These are phyloP conservation scores for Cordilura impudica DNA, from an alignment of 2,888 invertebrate species.

Conservation along the genomic window DNA sequence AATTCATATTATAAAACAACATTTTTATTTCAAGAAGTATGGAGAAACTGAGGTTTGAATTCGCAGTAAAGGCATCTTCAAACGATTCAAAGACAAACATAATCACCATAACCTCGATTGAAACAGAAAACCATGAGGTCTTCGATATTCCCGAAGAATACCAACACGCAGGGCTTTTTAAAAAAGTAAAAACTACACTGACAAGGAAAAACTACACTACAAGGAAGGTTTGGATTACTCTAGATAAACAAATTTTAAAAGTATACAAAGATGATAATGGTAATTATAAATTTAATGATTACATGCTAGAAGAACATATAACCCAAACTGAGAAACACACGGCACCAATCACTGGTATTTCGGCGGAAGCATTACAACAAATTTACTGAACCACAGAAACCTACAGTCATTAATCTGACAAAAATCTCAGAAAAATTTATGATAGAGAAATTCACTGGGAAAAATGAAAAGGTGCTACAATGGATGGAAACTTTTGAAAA, in stretches of 20 bases:
- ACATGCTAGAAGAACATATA: slow-evolving; percentile 24
- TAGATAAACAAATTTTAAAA: slow-evolving; percentile 12
- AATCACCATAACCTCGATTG: slow-evolving; percentile 47
- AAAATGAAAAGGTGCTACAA: slow-evolving; percentile 32
- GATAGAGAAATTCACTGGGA: slow-evolving; percentile 27
- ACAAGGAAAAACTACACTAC: slow-evolving; percentile 29
- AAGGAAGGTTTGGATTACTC: slow-evolving; percentile 39
- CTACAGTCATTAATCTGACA: slow-evolving; percentile 22
- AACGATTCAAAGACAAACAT: slow-evolving; percentile 33
- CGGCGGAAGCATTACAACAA: slow-evolving; percentile 19
- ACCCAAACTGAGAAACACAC: background rate
- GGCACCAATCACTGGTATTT: slow-evolving; percentile 14
- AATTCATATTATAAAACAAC: slow-evolving; percentile 23
- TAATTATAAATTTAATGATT: slow-evolving; percentile 16
- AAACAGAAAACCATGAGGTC: too few species aligned
- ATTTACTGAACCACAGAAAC: background rate
- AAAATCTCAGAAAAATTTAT: slow-evolving; percentile 32
- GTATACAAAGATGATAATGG: too few species aligned
- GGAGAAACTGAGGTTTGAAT: slow-evolving; percentile 35
- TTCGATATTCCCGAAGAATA: too few species aligned
- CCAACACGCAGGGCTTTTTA: slow-evolving; percentile 24
- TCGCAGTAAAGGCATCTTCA: slow-evolving; percentile 28
- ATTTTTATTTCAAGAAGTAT: slow-evolving; percentile 30
- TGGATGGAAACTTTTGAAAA: slow-evolving; percentile 53
- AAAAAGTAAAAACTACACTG: slow-evolving; percentile 39